phyloP scores from a whole-genome alignment of 2,113 vertebrate species.

The Peromyscus polionotus region DNA sequence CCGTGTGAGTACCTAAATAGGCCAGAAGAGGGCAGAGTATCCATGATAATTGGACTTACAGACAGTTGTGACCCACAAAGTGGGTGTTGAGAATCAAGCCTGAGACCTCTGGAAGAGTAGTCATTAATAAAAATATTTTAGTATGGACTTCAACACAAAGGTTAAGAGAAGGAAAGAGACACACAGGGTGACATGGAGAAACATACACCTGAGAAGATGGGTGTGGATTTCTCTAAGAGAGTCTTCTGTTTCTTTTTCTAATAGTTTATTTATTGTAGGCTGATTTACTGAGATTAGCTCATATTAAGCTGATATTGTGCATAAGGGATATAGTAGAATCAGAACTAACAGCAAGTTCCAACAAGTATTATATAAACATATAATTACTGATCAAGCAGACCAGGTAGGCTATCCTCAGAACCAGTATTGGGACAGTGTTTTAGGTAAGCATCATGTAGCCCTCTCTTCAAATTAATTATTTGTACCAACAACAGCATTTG shows the following conservation, averaged over 20 bases:
- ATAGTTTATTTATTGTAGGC: background rate
- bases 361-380: background rate
- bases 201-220: background rate
- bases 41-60: background rate
- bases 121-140: background rate
- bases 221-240: background rate
- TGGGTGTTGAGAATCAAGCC: background rate
- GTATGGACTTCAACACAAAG: background rate
- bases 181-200: background rate
- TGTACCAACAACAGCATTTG: slow-evolving; percentile 40
- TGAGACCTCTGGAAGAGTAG: background rate
- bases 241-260: background rate
- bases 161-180: background rate
- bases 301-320: background rate
- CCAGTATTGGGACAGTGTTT: background rate
- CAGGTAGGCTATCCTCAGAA: background rate
- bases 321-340: background rate
- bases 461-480: slow-evolving; percentile 49
- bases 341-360: background rate
- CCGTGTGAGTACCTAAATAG: background rate
- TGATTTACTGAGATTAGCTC: slow-evolving; percentile 11
- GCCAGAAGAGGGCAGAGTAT: background rate
- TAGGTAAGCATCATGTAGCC: background rate
- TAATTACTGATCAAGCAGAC: background rate
- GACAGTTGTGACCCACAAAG: background rate